A percentile compares a stretch with the other conserved stretches of the same genome.
These are phyloP conservation scores for Drosophila nigromelanica DNA, from an alignment of 1,140 invertebrate genomes.

Conservation along the genomic window DNA sequence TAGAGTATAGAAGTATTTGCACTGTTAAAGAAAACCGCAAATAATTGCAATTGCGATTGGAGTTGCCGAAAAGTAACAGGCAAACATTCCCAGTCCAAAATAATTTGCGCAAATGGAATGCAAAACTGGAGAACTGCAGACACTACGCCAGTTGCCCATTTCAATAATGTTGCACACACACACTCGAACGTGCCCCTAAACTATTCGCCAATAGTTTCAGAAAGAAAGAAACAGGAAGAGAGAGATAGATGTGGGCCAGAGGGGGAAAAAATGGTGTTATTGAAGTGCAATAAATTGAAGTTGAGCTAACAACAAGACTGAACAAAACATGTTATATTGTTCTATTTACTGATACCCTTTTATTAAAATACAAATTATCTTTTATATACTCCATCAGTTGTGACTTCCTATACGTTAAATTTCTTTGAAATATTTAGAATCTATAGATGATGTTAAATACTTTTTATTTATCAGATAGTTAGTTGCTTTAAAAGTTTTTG, in stretches of 20 bases:
- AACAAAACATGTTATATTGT: constrained; percentile 16
- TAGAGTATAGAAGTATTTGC: constrained; percentile 4
- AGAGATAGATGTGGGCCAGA: neutral
- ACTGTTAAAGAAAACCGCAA: constrained; percentile 47
- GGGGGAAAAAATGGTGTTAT: constrained; percentile 65
- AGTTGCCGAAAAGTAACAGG: constrained; percentile 47
- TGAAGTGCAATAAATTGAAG: constrained; percentile 77
- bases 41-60: constrained; percentile 54
- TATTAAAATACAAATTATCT: neutral
- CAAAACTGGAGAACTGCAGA: constrained; percentile 49
- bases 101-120: constrained; percentile 70
- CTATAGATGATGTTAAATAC: too few species aligned
- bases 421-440: too few species aligned
- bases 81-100: constrained; percentile 57
- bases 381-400: too few species aligned
- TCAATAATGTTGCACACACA: constrained; percentile 70
- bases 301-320: constrained; percentile 38
- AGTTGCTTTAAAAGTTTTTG: too few species aligned
- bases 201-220: constrained; percentile 64
- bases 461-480: too few species aligned
- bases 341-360: constrained; percentile 1
- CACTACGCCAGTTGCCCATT: constrained; percentile 51
- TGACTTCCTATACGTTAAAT: too few species aligned
- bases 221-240: neutral
- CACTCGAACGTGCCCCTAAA: constrained; percentile 65